Evolutionary conservation across 2,113 vertebrate genomes (phyloP), one percentile per base, ranked within the genome.

Genomic region (Plotosus lineatus): DNA sequence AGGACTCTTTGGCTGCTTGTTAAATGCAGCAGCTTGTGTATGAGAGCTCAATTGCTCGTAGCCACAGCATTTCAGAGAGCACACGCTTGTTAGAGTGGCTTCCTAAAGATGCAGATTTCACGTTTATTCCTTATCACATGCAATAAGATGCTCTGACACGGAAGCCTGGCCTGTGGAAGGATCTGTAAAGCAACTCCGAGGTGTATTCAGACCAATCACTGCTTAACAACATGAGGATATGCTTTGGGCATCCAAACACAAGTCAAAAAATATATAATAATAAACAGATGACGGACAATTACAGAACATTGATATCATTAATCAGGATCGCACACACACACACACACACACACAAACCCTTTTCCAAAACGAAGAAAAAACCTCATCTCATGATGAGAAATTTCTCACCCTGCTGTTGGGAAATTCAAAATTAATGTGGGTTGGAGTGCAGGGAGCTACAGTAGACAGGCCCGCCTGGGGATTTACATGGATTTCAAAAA

Each of bases 1-100:
- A 68, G n/a, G 85, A 75, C 76, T 85, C 82, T 86, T 88, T 81
- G 82, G 69, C 78, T 77, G 81, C 82, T 83, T 72, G 58, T 90
- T 88, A 88, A 87, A 86, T 84, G 44, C 53, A 31, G 1, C 26
- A 23, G 6, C 46, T 66, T 74, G 71, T 56, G 31, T 78, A 40
- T 4, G 0, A 14, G 63, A 42, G 36, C 36, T 36, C 15, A 23
- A 23, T 23, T 4, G 9, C 33, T 11, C 33, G 3, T 40, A 36
- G 38, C 65, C 26, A 2, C 75, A 19, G 80, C 21, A 17, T 15
- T 79, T 75, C 65, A 46, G 26, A 79, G 33, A 0, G 60, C 6
- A 19, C 6, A 7, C 15, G 5, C 60, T 53, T 14, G 9, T 23
- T 38, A 40, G 1, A 68, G 10, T 2, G 10, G 36, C 12, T 0